Evolutionary conservation across 1,140 invertebrate genomes (phyloP), one percentile per base, ranked within the genome.

Genomic region (Drosophila miranda): DNA sequence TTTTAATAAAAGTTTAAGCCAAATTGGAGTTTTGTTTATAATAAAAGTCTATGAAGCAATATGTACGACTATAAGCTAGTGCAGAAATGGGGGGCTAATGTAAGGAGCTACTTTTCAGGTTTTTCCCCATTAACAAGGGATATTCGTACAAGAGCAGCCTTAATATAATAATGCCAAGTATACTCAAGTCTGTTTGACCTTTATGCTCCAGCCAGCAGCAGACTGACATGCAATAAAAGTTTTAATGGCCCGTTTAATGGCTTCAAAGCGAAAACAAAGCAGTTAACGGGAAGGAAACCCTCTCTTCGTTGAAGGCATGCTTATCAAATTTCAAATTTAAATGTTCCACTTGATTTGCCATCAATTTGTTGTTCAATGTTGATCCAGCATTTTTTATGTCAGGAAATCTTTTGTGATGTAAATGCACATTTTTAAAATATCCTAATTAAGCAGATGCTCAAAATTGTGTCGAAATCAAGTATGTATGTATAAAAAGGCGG

Each of bases 181-280:
- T 13, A 13, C 0, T 13, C 34, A 5, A 38, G 34, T 5, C 1
- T 69, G 63, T 66, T 43, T 62, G 55, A 70, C 64, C 43, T 71
- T 61, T 48, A 54, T 52, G 34, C 48, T 28, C n/a, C 13, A 6
- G 30, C 21, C 30, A 11, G 26, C 21, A 60, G 14, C 11, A 49
- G 26, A 26, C 19, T 28, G 19, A 7, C 54, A 41, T 30, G 68
- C 58, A 59, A 60, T 45, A 78, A 79, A 79, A 70, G 43, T 80
- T 71, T 79, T 70, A 79, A 79, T 80, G 77, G 73, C 57, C 49
- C 60, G 60, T 56, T 71, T 71, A 79, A 80, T 80, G 45, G 44
- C 44, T 57, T 43, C 21, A 44, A 55, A 52, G 54, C 55, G 42
- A 44, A 70, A 71, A 56, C 56, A 72, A 73, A 72, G 38, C 59